phyloP scores from a whole-genome alignment of 2,113 vertebrate species.

The Phrynosoma platyrhinos region DNA sequence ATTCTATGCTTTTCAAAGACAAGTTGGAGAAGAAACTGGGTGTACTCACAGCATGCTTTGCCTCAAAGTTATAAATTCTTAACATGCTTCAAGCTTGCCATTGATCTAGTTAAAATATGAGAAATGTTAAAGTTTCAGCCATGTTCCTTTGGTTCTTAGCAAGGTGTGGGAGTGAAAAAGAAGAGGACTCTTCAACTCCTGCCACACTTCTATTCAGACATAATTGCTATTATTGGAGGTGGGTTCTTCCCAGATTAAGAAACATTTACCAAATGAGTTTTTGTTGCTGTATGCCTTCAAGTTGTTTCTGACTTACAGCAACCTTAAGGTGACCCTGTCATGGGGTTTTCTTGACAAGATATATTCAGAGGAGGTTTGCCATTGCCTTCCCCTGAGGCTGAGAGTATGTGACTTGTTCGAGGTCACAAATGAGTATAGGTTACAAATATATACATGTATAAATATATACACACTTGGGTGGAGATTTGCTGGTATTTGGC shows the following conservation, averaged over 20 bases:
- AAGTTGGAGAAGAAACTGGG: neutral
- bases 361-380: too few relatives aligned
- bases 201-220: neutral
- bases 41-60: neutral
- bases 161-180: neutral
- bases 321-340: too few relatives aligned
- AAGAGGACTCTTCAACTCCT: neutral
- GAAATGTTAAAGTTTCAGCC: neutral
- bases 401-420: too few relatives aligned
- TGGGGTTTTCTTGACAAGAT: too few relatives aligned
- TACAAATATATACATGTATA: neutral
- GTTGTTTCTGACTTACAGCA: too few relatives aligned
- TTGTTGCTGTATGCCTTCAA: too few relatives aligned
- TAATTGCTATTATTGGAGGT: neutral
- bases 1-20: conserved; percentile 1
- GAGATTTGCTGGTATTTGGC: neutral
- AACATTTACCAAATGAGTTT: neutral
- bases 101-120: neutral
- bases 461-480: neutral
- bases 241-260: neutral
- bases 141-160: neutral
- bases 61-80: neutral
- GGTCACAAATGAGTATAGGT: too few relatives aligned
- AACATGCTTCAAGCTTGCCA: neutral
- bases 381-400: too few relatives aligned